Percentiles rank a stretch among this genome's conserved stretches.
phyloP scores from a whole-genome alignment of 2,797 vertebrate genomes.

The Denticeps clupeoides region DNA sequence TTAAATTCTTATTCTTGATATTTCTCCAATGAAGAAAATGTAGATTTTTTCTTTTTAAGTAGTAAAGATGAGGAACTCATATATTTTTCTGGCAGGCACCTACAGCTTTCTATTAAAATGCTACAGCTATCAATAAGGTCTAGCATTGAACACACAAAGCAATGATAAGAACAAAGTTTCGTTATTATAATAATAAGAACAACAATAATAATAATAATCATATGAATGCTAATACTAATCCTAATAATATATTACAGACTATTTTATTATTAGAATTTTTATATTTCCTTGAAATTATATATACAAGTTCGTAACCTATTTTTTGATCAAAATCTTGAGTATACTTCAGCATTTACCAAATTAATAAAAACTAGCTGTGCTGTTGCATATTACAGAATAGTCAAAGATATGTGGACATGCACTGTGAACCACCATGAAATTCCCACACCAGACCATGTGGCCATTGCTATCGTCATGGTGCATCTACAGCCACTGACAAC shows the following conservation, averaged over 20 bases:
- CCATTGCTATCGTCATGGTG: no score
- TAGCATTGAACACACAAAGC: conserved; percentile 99
- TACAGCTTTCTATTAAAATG: conserved; percentile 99
- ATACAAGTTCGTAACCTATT: conserved; percentile 66
- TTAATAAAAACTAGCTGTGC: conserved; percentile 99
- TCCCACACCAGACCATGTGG: conserved; percentile 26
- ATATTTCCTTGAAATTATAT: conserved; percentile 95
- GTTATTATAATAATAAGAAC: conserved; percentile 76
- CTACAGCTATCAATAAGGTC: conserved; percentile 97
- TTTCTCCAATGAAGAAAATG: conserved; percentile 19
- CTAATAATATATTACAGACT: conserved; percentile 98
- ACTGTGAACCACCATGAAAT: conserved; percentile 77
- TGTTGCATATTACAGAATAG: conserved; percentile 99
- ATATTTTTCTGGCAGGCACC: conserved; percentile 87
- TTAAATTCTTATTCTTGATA: no score
- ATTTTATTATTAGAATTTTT: conserved; percentile 90
- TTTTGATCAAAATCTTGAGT: conserved; percentile 98
- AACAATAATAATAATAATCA: conserved; percentile 64
- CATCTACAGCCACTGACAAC: conserved; percentile 46
- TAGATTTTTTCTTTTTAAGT: conserved; percentile 63
- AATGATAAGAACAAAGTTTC: conserved; percentile 98
- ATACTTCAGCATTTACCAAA: conserved; percentile 99
- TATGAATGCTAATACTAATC: conserved; percentile 64
- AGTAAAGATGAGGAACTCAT: conserved; percentile 95
- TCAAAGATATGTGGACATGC: conserved; percentile 99